A percentile compares a stretch with the other conserved stretches of the same genome.
Conservation (phyloP, 2,113 vertebrate species). For the Neolamprologus devosi region DNA sequence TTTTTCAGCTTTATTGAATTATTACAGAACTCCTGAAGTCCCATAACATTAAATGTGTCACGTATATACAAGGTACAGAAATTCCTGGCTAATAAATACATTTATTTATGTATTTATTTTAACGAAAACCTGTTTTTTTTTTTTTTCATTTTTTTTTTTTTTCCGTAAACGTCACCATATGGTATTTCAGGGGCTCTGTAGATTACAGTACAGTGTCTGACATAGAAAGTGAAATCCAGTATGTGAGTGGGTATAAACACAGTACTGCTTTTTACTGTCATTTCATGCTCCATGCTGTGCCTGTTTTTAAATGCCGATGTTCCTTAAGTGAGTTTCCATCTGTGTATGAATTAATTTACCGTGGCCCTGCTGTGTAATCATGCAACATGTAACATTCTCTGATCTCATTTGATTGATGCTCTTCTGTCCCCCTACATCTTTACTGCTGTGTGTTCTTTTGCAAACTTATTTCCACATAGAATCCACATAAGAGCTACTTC, state of each 20-base stretch:
- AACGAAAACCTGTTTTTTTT: background rate
- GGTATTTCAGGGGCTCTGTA: background rate
- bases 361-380: constrained; percentile 38
- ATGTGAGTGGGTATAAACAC: background rate
- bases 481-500: constrained; percentile 62
- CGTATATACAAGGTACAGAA: background rate
- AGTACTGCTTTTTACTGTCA: background rate
- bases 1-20: background rate
- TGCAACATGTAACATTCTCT: constrained; percentile 33
- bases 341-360: constrained; percentile 22
- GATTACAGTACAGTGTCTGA: background rate
- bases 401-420: constrained; percentile 41
- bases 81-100: background rate
- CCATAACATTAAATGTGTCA: background rate
- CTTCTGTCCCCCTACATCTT: constrained; percentile 47
- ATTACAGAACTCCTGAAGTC: background rate
- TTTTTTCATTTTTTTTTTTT: fast-evolving
- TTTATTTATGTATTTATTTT: background rate
- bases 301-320: background rate
- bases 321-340: constrained; percentile 10
- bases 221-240: background rate
- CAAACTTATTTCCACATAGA: constrained; percentile 64
- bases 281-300: constrained; percentile 11
- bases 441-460: constrained; percentile 59
- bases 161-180: background rate